These are phyloP conservation scores for Merops nubicus DNA, from an alignment of 2,113 vertebrate genomes.

Conservation along the genomic window DNA sequence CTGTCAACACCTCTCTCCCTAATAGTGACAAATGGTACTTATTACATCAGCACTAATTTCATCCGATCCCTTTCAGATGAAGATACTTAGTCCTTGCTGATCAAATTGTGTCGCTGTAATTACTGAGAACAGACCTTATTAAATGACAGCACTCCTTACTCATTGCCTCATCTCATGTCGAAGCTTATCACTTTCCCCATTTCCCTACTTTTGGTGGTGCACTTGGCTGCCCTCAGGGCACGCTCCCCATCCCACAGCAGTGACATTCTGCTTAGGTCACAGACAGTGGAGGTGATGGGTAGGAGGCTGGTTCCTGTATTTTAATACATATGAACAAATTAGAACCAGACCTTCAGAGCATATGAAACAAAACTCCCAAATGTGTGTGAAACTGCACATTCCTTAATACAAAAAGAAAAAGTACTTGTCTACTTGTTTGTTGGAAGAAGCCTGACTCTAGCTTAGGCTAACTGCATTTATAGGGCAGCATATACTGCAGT, in stretches of 20 bases:
- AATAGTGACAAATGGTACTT: constrained; percentile 95
- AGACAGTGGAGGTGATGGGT: neutral
- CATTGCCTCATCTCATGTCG: constrained; percentile 73
- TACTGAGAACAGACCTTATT: constrained; percentile 93
- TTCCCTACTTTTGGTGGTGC: neutral
- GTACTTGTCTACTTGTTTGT: neutral
- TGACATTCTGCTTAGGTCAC: neutral
- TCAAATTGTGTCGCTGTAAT: constrained; percentile 93
- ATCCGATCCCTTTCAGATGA: constrained; percentile 88
- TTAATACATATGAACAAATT: neutral
- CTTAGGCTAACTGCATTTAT: neutral
- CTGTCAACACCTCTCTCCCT: constrained; percentile 89
- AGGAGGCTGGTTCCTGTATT: neutral
- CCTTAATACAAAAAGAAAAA: neutral
- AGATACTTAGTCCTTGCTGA: constrained; percentile 92
- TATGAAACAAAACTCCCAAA: neutral
- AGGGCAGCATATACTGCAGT: neutral
- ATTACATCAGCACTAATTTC: constrained; percentile 95
- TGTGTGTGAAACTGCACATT: neutral
- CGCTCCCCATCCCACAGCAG: rapidly evolving
- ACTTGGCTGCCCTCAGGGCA: neutral
- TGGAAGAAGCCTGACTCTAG: neutral
- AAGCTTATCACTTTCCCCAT: constrained; percentile 67
- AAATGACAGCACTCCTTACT: constrained; percentile 82
- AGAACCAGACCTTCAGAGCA: neutral